phyloP scores from a whole-genome alignment of 2,888 invertebrate genomes.

The Drosophila parthenogenetica region DNA sequence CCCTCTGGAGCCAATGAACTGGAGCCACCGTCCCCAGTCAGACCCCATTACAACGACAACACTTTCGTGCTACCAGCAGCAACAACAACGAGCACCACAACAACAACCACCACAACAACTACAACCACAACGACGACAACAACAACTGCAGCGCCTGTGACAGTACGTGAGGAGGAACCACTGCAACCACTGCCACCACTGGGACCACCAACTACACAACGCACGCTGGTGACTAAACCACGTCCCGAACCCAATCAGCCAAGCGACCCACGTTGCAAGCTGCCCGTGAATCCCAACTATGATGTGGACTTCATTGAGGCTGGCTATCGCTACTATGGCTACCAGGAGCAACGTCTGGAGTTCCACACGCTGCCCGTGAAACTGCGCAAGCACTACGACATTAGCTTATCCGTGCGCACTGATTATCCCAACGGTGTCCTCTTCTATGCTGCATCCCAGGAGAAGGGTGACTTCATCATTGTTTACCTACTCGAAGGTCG shows the following conservation, averaged over 20 bases:
- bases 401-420: conserved; percentile 91
- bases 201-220: conserved; percentile 45
- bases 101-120: conserved; percentile 75
- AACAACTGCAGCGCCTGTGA: conserved; percentile 51
- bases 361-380: conserved; percentile 88
- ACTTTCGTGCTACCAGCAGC: conserved; percentile 50
- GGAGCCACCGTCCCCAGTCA: conserved; percentile 33
- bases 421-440: conserved; percentile 91
- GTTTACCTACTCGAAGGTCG: conserved; percentile 91
- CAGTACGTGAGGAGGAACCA: conserved; percentile 30
- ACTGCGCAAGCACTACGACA: conserved; percentile 89
- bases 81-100: conserved; percentile 51
- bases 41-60: conserved; percentile 23
- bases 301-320: conserved; percentile 82
- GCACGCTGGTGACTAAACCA: conserved; percentile 43
- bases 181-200: conserved; percentile 43
- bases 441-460: conserved; percentile 91
- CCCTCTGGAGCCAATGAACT: conserved; percentile 74
- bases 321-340: conserved; percentile 84
- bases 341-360: conserved; percentile 89
- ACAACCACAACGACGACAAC: conserved; percentile 63
- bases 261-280: conserved; percentile 82
- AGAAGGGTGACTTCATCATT: conserved; percentile 90
- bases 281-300: conserved; percentile 83
- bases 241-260: conserved; percentile 63